phyloP scores from a whole-genome alignment of 2,797 vertebrate genomes.

The Darevskia mixta region DNA sequence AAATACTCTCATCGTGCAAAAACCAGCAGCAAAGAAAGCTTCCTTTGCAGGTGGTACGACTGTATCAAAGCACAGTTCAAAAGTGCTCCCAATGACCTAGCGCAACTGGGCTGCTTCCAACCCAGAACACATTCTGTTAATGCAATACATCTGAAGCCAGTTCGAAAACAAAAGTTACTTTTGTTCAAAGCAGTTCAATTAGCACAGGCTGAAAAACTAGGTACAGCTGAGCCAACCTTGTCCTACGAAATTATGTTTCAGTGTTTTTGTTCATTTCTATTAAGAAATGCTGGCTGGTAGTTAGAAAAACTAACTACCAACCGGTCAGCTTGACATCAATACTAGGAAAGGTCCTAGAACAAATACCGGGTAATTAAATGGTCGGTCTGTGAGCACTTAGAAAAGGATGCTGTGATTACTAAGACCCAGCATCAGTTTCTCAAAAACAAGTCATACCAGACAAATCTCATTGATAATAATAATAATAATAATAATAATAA shows the following conservation, averaged over 20 bases:
- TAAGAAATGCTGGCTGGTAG: neutral
- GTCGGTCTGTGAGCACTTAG: too few species aligned
- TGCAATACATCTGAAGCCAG: neutral
- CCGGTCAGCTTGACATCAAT: too few species aligned
- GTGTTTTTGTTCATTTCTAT: neutral
- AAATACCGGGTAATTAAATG: too few species aligned
- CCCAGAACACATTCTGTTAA: neutral
- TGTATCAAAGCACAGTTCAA: neutral
- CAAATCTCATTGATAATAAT: too few species aligned
- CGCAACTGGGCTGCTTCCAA: neutral
- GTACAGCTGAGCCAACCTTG: neutral
- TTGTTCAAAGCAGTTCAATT: neutral
- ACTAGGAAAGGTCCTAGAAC: too few species aligned
- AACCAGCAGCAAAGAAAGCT: neutral
- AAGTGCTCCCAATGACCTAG: neutral
- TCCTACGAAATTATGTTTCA: neutral
- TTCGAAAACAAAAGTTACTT: neutral
- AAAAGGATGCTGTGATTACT: too few species aligned
- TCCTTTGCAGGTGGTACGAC: neutral
- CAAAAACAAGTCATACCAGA: too few species aligned
- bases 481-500: too few species aligned
- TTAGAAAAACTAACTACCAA: too few species aligned
- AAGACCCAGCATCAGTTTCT: too few species aligned
- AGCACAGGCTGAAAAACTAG: neutral
- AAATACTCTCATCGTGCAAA: neutral